Evolutionary conservation across 2,888 invertebrate genomes (phyloP).

Genomic region (Pycnomerus fuliginosus): DNA sequence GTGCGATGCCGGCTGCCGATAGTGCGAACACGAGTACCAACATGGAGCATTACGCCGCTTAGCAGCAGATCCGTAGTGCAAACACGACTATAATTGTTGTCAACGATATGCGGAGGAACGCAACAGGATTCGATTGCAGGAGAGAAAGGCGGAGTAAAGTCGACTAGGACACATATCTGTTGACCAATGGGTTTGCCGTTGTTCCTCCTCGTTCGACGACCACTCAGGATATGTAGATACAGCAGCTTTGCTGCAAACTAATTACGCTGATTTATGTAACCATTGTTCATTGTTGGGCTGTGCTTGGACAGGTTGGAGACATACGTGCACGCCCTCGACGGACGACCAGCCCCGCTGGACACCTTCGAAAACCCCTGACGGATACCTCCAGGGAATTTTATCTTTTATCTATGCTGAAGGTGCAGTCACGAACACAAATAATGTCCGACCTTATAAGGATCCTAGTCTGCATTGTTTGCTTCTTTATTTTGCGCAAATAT

Average conservation of each 20-base stretch:
- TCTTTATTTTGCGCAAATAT: too few species aligned
- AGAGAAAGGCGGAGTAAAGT: slow-evolving; percentile 60
- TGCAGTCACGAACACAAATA: too few species aligned
- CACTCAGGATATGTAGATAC: slow-evolving; percentile 48
- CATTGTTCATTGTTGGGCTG: slow-evolving; percentile 85
- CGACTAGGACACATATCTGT: slow-evolving; percentile 54
- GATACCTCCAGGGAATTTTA: too few species aligned
- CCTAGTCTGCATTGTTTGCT: too few species aligned
- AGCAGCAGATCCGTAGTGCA: slow-evolving; percentile 17
- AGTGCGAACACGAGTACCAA: slow-evolving; percentile 32
- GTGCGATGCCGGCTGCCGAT: slow-evolving; percentile 30
- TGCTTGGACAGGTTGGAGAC: slow-evolving; percentile 54
- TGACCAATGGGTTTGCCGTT: slow-evolving; percentile 68
- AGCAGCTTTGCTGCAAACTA: slow-evolving; percentile 68
- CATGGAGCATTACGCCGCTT: slow-evolving; percentile 29
- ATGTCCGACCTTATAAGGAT: too few species aligned
- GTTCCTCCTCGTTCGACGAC: slow-evolving; percentile 54
- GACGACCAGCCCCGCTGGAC: slow-evolving; percentile 15
- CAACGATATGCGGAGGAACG: slow-evolving; percentile 20
- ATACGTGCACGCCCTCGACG: slow-evolving; percentile 49
- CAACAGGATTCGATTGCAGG: slow-evolving; percentile 34
- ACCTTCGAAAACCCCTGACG: too few species aligned
- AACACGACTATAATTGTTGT: slow-evolving; percentile 21
- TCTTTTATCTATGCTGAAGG: too few species aligned
- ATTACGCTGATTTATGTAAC: slow-evolving; percentile 93